A percentile compares a stretch with the other conserved stretches of the same genome.
These are phyloP conservation scores for Mylabris phalerata DNA, from an alignment of 1,140 invertebrate genomes.

Conservation along the genomic window DNA sequence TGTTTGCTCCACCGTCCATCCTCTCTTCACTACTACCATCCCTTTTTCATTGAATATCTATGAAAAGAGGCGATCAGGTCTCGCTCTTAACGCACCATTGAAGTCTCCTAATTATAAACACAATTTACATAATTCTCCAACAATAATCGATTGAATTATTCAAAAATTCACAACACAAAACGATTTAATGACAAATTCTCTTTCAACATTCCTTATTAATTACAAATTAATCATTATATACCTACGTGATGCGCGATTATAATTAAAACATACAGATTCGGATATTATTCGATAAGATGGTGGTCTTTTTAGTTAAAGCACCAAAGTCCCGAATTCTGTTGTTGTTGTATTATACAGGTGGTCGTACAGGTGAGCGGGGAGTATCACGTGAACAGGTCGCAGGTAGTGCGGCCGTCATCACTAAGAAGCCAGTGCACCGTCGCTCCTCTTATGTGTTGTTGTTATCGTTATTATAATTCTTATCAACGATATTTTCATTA, in stretches of 20 bases:
- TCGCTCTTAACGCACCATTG: conserved; percentile 12
- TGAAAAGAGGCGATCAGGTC: not conserved
- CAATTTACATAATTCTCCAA: not conserved
- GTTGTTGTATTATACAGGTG: conserved; percentile 13
- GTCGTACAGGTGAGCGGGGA: conserved; percentile 31
- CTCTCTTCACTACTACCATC: too few species aligned
- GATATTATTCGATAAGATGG: too few species aligned
- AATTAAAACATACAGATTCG: too few species aligned
- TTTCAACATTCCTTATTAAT: too few species aligned
- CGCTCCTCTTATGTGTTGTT: conserved; percentile 11
- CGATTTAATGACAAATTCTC: too few species aligned
- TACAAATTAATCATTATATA: too few species aligned
- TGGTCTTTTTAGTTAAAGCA: too few species aligned
- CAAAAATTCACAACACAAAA: too few species aligned
- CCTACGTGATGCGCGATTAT: too few species aligned
- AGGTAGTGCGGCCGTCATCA: conserved; percentile 24
- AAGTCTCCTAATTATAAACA: conserved; percentile 7
- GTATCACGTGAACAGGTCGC: conserved; percentile 27
- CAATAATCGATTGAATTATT: too few species aligned
- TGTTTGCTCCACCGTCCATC: not conserved
- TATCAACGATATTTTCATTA: not conserved
- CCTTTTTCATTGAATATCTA: too few species aligned
- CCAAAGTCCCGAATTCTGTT: conserved; percentile 12
- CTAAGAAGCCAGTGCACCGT: conserved; percentile 20
- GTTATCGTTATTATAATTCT: not conserved